Percentiles rank a stretch among this genome's conserved stretches.
These are phyloP conservation scores for Thunnus thynnus DNA, from an alignment of 2,113 vertebrate species.

Conservation along the genomic window DNA sequence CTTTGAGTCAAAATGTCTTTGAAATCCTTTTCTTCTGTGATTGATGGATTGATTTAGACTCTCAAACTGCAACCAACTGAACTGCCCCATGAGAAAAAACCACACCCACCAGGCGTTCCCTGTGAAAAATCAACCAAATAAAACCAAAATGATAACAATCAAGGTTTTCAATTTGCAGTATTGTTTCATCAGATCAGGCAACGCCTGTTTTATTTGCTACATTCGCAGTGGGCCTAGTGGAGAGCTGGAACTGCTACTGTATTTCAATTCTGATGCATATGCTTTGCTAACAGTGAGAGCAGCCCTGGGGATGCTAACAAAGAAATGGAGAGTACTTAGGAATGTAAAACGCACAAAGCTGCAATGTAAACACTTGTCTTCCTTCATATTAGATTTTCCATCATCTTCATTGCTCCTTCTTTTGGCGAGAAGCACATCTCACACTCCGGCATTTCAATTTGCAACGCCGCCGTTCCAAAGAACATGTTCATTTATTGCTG, in stretches of 20 bases:
- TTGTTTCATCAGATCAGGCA: constrained; percentile 26
- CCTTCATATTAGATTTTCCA: constrained; percentile 78
- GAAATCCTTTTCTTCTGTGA: constrained; percentile 38
- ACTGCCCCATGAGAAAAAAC: constrained; percentile 18
- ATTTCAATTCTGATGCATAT: constrained; percentile 17
- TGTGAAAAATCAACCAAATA: constrained; percentile 32
- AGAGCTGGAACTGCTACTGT: constrained; percentile 6
- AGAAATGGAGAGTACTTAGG: constrained; percentile 63
- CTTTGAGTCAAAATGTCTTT: constrained; percentile 30
- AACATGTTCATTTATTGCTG: constrained; percentile 81
- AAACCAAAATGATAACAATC: constrained; percentile 28
- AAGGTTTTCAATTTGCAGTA: constrained; percentile 30
- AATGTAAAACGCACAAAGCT: constrained; percentile 65
- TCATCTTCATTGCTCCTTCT: constrained; percentile 70
- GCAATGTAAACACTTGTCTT: constrained; percentile 77
- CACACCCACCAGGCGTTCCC: constrained; percentile 19
- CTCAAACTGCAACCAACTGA: constrained; percentile 56
- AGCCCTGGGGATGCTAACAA: constrained; percentile 59
- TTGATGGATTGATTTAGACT: constrained; percentile 70
- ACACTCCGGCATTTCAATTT: constrained; percentile 79
- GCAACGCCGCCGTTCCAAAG: constrained; percentile 67
- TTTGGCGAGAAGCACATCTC: constrained; percentile 69
- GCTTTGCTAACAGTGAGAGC: constrained; percentile 15
- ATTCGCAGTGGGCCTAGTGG: not conserved
- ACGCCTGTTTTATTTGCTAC: constrained; percentile 17